Evolutionary conservation across 2,113 vertebrate species (phyloP).

Genomic region (Perca schrenkii): DNA sequence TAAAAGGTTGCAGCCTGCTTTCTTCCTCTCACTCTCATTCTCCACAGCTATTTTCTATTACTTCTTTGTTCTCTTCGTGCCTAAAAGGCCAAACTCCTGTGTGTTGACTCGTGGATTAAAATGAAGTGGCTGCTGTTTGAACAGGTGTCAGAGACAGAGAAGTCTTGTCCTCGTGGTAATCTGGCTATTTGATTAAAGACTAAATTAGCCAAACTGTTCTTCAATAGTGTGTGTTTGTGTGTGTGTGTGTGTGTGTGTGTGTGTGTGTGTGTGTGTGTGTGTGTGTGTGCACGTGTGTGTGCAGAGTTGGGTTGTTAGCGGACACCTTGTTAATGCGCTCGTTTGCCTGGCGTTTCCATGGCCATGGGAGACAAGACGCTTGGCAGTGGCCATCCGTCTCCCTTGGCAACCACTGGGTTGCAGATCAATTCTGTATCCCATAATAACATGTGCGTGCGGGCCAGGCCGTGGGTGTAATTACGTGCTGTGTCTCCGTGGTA

Average conservation of each 20-base stretch:
- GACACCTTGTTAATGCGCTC: constrained; percentile 41
- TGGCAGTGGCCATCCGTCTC: constrained; percentile 59
- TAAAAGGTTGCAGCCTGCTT: constrained; percentile 59
- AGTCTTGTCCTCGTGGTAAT: constrained; percentile 27
- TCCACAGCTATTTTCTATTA: constrained; percentile 41
- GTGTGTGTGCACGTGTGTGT: constrained; percentile 1
- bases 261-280: constrained; percentile 13
- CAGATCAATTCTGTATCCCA: constrained; percentile 65
- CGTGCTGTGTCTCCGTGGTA: constrained; percentile 71
- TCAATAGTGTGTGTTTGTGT: constrained; percentile 18
- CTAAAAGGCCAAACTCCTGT: constrained; percentile 55
- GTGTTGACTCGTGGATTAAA: constrained; percentile 50
- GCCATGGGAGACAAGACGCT: constrained; percentile 46
- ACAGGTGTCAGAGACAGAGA: constrained; percentile 45
- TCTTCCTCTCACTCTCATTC: constrained; percentile 24
- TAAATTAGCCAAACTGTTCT: constrained; percentile 53
- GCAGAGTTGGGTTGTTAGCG: constrained; percentile 4
- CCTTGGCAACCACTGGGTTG: constrained; percentile 64
- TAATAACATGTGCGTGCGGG: constrained; percentile 64
- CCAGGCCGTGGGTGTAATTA: constrained; percentile 73
- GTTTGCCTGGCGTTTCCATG: constrained; percentile 45
- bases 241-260: neutral
- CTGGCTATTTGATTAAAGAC: constrained; percentile 43
- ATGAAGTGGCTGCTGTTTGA: constrained; percentile 57
- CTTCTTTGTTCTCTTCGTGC: constrained; percentile 8